Evolutionary conservation across 2,888 invertebrate species (phyloP).

Genomic region (Synanthedon vespiformis): DNA sequence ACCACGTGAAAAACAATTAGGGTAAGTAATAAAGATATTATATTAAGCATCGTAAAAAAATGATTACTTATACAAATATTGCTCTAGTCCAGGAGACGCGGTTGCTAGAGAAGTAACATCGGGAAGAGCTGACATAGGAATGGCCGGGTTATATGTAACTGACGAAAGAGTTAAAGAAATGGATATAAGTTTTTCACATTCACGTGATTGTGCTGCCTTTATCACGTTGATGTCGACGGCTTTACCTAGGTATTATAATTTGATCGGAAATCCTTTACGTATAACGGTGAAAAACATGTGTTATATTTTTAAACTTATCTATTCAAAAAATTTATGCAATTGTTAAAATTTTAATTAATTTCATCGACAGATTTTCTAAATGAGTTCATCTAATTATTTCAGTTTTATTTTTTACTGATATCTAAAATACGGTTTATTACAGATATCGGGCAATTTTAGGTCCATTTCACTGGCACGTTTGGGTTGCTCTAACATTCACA

Average conservation of each 20-base stretch:
- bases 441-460: slow-evolving; percentile 87
- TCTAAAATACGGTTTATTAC: slow-evolving; percentile 9
- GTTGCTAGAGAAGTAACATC: slow-evolving; percentile 66
- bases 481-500: slow-evolving; percentile 78
- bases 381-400: no score
- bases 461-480: slow-evolving; percentile 85
- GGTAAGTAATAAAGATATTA: slow-evolving; percentile 41
- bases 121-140: slow-evolving; percentile 74
- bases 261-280: no score
- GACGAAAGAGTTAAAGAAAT: slow-evolving; percentile 56
- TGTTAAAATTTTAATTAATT: no score
- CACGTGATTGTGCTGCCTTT: slow-evolving; percentile 82
- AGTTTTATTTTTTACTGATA: no score
- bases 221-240: slow-evolving; percentile 83
- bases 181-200: slow-evolving; percentile 75
- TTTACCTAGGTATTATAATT: slow-evolving; percentile 70
- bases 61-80: not conserved
- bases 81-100: slow-evolving; percentile 71
- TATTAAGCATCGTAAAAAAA: not conserved
- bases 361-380: no score
- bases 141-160: slow-evolving; percentile 80
- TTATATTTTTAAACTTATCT: not conserved
- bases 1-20: slow-evolving; percentile 51
- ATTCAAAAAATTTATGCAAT: not conserved
- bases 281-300: no score